Evolutionary conservation across 2,113 vertebrate species (phyloP), one percentile per base, ranked within the genome.

Genomic region (Gobiocypris rarus): DNA sequence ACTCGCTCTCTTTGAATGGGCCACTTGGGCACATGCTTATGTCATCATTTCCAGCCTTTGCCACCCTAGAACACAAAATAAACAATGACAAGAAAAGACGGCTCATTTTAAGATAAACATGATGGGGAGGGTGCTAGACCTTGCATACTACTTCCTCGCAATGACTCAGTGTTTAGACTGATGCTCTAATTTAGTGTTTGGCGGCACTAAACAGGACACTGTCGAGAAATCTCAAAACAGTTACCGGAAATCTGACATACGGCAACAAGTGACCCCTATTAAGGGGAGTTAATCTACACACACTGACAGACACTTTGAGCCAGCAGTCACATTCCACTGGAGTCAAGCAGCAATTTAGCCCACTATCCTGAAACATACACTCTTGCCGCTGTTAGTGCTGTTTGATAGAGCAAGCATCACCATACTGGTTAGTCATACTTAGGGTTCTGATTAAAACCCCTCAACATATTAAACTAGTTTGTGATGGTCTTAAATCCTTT

Each of bases 321-420:
- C 94, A 94, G 94, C 92, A 88, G 91, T 88, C 89, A 86, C 93
- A 94, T 94, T 94, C 93, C 93, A 91, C 81, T 90, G 91, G 93
- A 94, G 93, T 94, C 93, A 93, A 92, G 90, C 88, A 87, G 91
- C 90, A 90, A 90, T 89, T 93, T 92, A 92, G 91, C 89, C 89
- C 92, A 80, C 87, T 90, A 75, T 73, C 85, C 61, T 56, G 77
- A 76, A 87, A n/a, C 88, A 54, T 34, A 59, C 13, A 17, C 84
- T 22, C 41, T n/a, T 28, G 43, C n/a, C n/a, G 41, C 31, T 77
- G 31, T 34, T 38, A 77, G 1, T 71, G 69, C 31, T 41, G 41
- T 45, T 73, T 73, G 69, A 41, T 45, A 24, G 38, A 41, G n/a
- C 75, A 76, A 58, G 52, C 52, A 41, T 75, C 28, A 22, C 28